phyloP scores from a whole-genome alignment of 2,888 invertebrate genomes.

The Keiferia lycopersicella region DNA sequence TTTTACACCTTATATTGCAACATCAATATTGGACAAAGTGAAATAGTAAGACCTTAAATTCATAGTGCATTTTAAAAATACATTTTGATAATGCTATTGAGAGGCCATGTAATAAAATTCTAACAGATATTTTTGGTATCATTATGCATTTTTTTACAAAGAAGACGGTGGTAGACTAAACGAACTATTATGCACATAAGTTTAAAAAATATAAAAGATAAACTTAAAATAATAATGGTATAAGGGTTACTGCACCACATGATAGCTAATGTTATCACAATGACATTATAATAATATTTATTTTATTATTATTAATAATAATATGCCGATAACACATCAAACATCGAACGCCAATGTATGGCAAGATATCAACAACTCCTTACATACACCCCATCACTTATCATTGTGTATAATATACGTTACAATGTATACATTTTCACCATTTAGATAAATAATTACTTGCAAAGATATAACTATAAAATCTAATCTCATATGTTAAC shows the following conservation, averaged over 20 bases:
- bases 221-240: conserved; percentile 30
- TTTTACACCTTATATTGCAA: too few species aligned
- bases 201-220: conserved; percentile 34
- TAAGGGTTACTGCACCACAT: conserved; percentile 58
- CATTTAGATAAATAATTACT: conserved; percentile 67
- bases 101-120: conserved; percentile 60
- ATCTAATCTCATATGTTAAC: conserved; percentile 69
- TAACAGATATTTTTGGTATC: conserved; percentile 57
- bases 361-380: conserved; percentile 72
- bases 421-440: conserved; percentile 68
- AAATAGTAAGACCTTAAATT: conserved; percentile 54
- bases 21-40: conserved; percentile 60
- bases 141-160: conserved; percentile 51
- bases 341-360: conserved; percentile 69
- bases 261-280: conserved; percentile 73
- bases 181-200: conserved; percentile 44
- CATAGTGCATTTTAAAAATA: conserved; percentile 59
- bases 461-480: conserved; percentile 71
- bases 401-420: conserved; percentile 58
- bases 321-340: conserved; percentile 71
- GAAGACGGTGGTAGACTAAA: conserved; percentile 40
- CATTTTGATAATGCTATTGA: conserved; percentile 56
- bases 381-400: conserved; percentile 53
- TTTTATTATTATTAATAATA: conserved; percentile 61
- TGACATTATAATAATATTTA: conserved; percentile 58